These are phyloP conservation scores for Drosophila diplacantha DNA, from an alignment of 2,888 invertebrate genomes.

Conservation along the genomic window DNA sequence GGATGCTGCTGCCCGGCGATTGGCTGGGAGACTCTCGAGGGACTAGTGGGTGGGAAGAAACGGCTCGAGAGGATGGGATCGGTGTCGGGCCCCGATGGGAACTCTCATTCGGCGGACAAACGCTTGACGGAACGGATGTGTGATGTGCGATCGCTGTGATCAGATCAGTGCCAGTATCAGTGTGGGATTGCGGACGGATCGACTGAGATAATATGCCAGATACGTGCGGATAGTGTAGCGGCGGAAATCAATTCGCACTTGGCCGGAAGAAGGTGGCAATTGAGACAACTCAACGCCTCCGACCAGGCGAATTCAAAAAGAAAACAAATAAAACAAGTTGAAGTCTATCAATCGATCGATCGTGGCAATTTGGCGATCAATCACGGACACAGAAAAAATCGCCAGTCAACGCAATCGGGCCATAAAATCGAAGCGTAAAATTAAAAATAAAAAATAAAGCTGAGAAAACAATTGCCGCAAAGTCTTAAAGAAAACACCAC, in stretches of 20 bases:
- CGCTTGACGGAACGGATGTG: constrained; percentile 65
- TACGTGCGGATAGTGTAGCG: constrained; percentile 5
- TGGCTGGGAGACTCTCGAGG: constrained; percentile 13
- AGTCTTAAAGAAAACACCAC: constrained; percentile 15
- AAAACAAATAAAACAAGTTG: constrained; percentile 59
- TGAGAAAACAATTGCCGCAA: constrained; percentile 42
- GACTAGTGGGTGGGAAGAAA: constrained; percentile 11
- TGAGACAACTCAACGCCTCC: constrained; percentile 69
- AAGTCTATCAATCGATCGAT: constrained; percentile 53
- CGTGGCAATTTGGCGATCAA: constrained; percentile 15
- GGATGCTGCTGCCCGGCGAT: constrained; percentile 34
- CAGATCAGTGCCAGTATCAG: constrained; percentile 6
- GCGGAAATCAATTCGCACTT: constrained; percentile 60
- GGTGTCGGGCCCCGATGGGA: neutral
- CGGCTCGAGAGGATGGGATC: constrained; percentile 26
- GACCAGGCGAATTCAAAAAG: constrained; percentile 36
- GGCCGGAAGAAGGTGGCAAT: constrained; percentile 67
- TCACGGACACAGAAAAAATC: constrained; percentile 26
- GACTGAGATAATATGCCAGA: constrained; percentile 1
- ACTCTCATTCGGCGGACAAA: constrained; percentile 69
- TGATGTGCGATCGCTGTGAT: constrained; percentile 17
- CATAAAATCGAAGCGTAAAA: constrained; percentile 42
- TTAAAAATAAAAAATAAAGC: constrained; percentile 8
- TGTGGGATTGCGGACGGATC: constrained; percentile 1
- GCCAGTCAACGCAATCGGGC: constrained; percentile 55